Evolutionary conservation across 2,888 invertebrate species (phyloP).

Genomic region (Synergus itoensis): DNA sequence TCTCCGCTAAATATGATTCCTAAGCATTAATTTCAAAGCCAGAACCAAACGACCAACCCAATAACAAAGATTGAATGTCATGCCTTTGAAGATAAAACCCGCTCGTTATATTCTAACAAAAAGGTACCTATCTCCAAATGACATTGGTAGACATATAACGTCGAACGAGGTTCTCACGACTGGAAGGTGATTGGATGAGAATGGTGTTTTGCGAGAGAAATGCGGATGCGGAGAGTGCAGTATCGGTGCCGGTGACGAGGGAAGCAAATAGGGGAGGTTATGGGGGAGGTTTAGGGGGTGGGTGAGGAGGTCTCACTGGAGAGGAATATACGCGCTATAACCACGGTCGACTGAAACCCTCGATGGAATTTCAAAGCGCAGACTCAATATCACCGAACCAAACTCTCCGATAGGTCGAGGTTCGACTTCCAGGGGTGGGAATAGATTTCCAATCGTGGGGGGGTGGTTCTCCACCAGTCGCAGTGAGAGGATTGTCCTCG

Average conservation of each 20-base stretch:
- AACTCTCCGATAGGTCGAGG: conserved; percentile 78
- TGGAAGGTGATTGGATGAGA: conserved; percentile 32
- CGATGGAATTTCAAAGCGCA: conserved; percentile 67
- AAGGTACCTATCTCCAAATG: neutral
- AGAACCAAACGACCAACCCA: neutral
- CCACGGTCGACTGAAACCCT: conserved; percentile 50
- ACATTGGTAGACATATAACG: neutral
- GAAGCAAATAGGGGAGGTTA: conserved; percentile 56
- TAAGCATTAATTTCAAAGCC: neutral
- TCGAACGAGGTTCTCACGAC: conserved; percentile 15
- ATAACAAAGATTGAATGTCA: conserved; percentile 23
- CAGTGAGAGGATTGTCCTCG: conserved; percentile 56
- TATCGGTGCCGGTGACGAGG: conserved; percentile 36
- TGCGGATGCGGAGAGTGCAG: conserved; percentile 29
- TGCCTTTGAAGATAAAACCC: conserved; percentile 5
- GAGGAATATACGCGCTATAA: conserved; percentile 48
- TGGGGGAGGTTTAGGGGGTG: conserved; percentile 48
- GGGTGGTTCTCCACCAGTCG: conserved; percentile 65
- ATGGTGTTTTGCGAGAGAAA: conserved; percentile 34
- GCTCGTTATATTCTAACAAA: conserved; percentile 3
- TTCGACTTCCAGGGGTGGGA: conserved; percentile 78
- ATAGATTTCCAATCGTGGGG: conserved; percentile 78
- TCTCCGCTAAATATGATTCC: neutral
- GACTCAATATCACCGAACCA: conserved; percentile 77
- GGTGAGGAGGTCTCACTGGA: conserved; percentile 53